Evolutionary conservation across 1,140 invertebrate genomes (phyloP).

Genomic region (Tachypleus tridentatus): DNA sequence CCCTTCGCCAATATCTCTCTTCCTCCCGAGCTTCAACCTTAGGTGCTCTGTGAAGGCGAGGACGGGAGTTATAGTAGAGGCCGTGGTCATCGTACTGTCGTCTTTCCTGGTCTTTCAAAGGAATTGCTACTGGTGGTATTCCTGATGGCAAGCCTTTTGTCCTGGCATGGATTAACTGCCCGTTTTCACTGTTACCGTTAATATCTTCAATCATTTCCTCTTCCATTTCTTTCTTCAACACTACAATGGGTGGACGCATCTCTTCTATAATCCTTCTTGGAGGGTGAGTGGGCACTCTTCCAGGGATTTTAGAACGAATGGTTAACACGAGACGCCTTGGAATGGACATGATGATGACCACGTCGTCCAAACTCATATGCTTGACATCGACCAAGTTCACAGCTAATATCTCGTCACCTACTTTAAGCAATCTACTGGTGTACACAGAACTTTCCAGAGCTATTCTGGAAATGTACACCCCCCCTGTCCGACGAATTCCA

Average conservation of each 20-base stretch:
- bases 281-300: constrained; percentile 11
- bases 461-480: constrained; percentile 97
- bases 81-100: neutral
- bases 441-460: constrained; percentile 92
- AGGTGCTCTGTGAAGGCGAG: neutral
- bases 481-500: constrained; percentile 79
- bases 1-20: neutral
- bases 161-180: constrained; percentile 6
- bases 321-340: constrained; percentile 85
- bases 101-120: neutral
- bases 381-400: constrained; percentile 96
- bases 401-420: constrained; percentile 91
- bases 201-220: constrained; percentile 18
- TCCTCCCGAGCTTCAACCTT: neutral
- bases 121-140: constrained; percentile 7
- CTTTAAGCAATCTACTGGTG: constrained; percentile 88
- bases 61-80: constrained; percentile 1
- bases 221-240: constrained; percentile 20
- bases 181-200: constrained; percentile 12
- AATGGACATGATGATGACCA: constrained; percentile 99
- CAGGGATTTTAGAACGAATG: constrained; percentile 49
- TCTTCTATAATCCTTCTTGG: constrained; percentile 10
- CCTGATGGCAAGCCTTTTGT: constrained; percentile 9
- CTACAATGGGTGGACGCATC: constrained; percentile 17
- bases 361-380: constrained; percentile 94